Evolutionary conservation across 2,888 invertebrate species (phyloP), one percentile per base, ranked within the genome.

Genomic region (Oxyscelio sp.): DNA sequence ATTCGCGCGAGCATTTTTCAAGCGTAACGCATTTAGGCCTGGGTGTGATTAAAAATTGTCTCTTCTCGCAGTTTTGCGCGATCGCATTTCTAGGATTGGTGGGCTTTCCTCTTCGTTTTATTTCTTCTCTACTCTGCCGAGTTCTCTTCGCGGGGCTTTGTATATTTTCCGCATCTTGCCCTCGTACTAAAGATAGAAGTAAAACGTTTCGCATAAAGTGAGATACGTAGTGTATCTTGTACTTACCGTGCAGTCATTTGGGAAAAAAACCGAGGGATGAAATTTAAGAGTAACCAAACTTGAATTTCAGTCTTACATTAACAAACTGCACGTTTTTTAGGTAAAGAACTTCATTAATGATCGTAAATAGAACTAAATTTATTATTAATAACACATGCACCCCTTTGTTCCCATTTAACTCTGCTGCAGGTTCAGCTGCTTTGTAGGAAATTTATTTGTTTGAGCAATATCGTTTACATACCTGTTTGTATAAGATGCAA

Each of bases 211-310:
- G 65, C 58, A 82, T 70, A 82, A 82, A 82, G 82, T 82, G 82
- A 82, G 82, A 82, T 70, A 82, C 75, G 75, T 65, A 74, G 82
- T 77, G 81, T 82, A 75, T 70, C 70, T 82, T 68, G 75, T 82
- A 75, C 81, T 82, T 75, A 82, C 74, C 45, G 75, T 71, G 74
- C 68, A 82, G 75, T 75, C 71, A 75, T 75, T 82, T 63, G 75
- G 71, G 65, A 75, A 68, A 40, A 75, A 75, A 75, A 68, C 70
- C 63, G 50, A 63, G 75, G 68, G 71, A 77, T 77, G 74, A 82
- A 82, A 82, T 82, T 82, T 75, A 59, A 82, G 71, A 71, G 70
- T 82, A 82, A 82, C 75, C 75, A 77, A 75, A 82, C 70, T 75
- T 65, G 71, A 77, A 77, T 71, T 82, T 77, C 31, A 50, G 50